Base-by-base conservation (phyloP, 2,113 vertebrate species). In the Verasper variegatus region DNA sequence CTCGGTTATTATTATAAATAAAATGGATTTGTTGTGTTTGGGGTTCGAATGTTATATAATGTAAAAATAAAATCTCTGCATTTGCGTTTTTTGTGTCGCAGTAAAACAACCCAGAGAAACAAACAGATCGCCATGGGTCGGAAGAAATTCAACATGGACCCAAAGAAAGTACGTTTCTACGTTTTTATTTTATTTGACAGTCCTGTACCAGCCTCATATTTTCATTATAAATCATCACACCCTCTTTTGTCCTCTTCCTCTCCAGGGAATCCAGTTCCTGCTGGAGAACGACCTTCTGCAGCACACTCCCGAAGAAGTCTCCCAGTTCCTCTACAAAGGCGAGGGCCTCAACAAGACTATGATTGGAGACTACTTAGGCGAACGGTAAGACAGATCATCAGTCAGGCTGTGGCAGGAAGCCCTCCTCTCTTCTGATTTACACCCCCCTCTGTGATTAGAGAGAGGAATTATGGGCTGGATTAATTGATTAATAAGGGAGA, bases 71-170 rank as follows among this genome's bases (percentile, higher is more conserved):
- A 49, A 49, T 49, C 4, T 27, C 5, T n/a, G 40, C 27, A 17
- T 63, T 52, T 71, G 4, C 12, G 0, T 70, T 40, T 45, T n/a
- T 26, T 78, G 37, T 87, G 24, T 85, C 77, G 13, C 73, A 99
- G 98, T 90, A 99, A 99, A 96, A 96, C 97, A 0, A 95, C 96
- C 21, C 97, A 99, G 92, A 96, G 97, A 87, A 99, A 98, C 89
- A 99, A 99, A 83, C 98, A 99, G 86, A 96, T 99, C 69, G 97
- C 97, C 24, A 98, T 99, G 95, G 98, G 98, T 71, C 96, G 97
- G 87, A 99, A 99, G 93, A 99, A 99, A 83, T 99, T 99, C 93
- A 99, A 99, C 91, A 99, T 99, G 98, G 98, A 99, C 78, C 98
- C 97, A 69, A 99, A 98, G 88, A 99, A 99, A 96, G 97, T 99